Evolutionary conservation across 2,113 vertebrate genomes (phyloP).

Genomic region (Misgurnus anguillicaudatus): DNA sequence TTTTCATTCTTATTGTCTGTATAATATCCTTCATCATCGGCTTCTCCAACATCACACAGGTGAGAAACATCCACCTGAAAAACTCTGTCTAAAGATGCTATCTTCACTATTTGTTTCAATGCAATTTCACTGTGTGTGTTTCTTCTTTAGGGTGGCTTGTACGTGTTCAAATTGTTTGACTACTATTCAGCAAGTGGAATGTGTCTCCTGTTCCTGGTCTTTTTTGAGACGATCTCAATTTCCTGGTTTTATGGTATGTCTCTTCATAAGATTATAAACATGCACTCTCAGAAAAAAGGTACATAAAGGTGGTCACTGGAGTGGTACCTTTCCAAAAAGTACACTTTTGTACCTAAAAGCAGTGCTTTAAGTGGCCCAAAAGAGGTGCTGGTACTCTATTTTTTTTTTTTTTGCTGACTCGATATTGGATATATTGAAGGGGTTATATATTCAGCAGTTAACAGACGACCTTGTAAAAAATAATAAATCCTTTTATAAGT

Average conservation of each 20-base stretch:
- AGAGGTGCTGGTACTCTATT: too few relatives aligned
- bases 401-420: too few relatives aligned
- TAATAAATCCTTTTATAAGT: too few relatives aligned
- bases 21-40: constrained; percentile 85
- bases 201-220: constrained; percentile 89
- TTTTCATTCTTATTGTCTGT: constrained; percentile 85
- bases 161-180: constrained; percentile 92
- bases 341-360: too few relatives aligned
- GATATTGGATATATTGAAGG: too few relatives aligned
- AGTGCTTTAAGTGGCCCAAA: too few relatives aligned
- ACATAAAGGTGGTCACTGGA: too few relatives aligned
- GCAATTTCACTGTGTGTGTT: constrained; percentile 26
- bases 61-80: constrained; percentile 41
- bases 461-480: too few relatives aligned
- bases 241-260: constrained; percentile 87
- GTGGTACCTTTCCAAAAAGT: too few relatives aligned
- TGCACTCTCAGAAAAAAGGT: too few relatives aligned
- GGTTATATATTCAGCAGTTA: too few relatives aligned
- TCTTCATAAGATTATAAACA: not conserved
- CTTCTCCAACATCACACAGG: constrained; percentile 92
- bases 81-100: not conserved
- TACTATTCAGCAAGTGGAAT: constrained; percentile 94
- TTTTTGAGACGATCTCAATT: constrained; percentile 90
- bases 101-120: not conserved
- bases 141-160: constrained; percentile 78